Evolutionary conservation across 2,113 vertebrate species (phyloP).

Genomic region (Heterocephalus glaber): DNA sequence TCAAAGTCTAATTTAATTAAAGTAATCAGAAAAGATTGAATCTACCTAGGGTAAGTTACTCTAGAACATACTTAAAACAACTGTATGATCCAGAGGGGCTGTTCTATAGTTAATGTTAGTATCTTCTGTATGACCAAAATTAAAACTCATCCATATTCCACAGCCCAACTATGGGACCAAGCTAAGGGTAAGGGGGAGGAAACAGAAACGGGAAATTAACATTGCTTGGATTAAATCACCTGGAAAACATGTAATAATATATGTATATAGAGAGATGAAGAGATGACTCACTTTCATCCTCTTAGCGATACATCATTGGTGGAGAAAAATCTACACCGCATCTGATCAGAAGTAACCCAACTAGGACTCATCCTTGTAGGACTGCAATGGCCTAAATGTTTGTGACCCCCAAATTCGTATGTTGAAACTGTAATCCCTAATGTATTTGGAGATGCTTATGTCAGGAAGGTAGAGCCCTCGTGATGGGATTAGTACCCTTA

Average conservation of each 20-base stretch:
- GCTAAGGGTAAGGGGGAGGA: no score
- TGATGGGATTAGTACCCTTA: not conserved
- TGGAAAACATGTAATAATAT: not conserved
- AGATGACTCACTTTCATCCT: not conserved
- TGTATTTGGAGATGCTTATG: not conserved
- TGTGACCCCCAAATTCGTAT: not conserved
- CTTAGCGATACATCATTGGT: not conserved
- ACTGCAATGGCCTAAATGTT: not conserved
- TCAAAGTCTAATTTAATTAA: not conserved
- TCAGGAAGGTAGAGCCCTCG: not conserved
- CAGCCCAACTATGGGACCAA: not conserved
- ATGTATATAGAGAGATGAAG: not conserved
- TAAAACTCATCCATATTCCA: not conserved
- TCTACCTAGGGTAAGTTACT: not conserved
- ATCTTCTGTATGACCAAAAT: not conserved
- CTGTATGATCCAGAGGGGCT: not conserved
- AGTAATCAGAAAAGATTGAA: not conserved
- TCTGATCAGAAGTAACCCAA: not conserved
- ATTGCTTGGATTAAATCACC: not conserved
- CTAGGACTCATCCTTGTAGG: not conserved
- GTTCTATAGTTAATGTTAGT: not conserved
- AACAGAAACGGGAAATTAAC: not conserved
- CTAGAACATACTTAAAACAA: not conserved
- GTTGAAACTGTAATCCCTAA: not conserved
- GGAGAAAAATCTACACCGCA: not conserved